Conservation (phyloP, 1,140 invertebrate genomes). For the Sesamia nonagrioides region DNA sequence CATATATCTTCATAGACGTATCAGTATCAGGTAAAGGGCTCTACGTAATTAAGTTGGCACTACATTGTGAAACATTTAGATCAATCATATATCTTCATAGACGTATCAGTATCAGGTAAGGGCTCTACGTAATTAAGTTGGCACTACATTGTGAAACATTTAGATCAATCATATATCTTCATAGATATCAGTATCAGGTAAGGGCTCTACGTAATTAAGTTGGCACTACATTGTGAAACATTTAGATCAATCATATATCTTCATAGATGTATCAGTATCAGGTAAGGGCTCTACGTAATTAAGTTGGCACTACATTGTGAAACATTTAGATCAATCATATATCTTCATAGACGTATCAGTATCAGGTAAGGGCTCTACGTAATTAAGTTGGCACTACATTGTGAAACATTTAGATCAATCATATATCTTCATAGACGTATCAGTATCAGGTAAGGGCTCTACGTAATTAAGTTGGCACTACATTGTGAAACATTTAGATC, state of each 20-base stretch:
- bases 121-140: neutral
- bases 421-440: neutral
- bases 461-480: neutral
- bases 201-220: neutral
- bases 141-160: no score
- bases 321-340: no score
- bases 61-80: no score
- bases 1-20: neutral
- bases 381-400: neutral
- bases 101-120: slow-evolving; percentile 7
- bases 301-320: neutral
- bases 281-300: slow-evolving; percentile 5
- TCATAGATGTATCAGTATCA: neutral
- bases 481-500: no score
- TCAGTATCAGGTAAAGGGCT: slow-evolving; percentile 20
- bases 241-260: no score
- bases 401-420: no score
- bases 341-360: neutral
- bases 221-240: no score
- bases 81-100: neutral
- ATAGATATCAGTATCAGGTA: slow-evolving; percentile 10
- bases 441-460: slow-evolving; percentile 11
- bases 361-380: slow-evolving; percentile 6
- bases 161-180: no score
- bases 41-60: neutral